Conservation (phyloP, 2,888 invertebrate species). For the Drosophila paramelanica region DNA sequence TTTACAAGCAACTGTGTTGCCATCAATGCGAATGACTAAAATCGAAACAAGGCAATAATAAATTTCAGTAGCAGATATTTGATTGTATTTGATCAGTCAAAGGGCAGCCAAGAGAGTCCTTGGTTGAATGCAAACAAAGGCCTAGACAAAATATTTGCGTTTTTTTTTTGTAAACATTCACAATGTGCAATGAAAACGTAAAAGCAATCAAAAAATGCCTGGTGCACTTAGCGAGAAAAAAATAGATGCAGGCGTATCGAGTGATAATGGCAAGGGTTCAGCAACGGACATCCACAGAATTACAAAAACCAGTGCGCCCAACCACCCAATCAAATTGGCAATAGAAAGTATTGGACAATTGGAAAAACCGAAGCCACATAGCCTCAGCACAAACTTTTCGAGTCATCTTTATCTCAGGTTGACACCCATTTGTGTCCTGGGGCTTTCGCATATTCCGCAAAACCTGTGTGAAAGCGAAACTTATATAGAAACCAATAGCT, state of each 20-base stretch:
- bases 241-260: slow-evolving; percentile 19
- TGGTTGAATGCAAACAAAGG: slow-evolving; percentile 29
- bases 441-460: slow-evolving; percentile 50
- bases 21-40: neutral
- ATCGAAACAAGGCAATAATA: slow-evolving; percentile 33
- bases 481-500: slow-evolving; percentile 34
- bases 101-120: slow-evolving; percentile 15
- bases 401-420: slow-evolving; percentile 66
- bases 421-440: slow-evolving; percentile 63
- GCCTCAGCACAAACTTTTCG: slow-evolving; percentile 45
- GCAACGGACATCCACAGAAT: neutral
- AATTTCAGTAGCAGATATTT: slow-evolving; percentile 37
- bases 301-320: neutral
- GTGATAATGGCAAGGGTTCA: slow-evolving; percentile 63
- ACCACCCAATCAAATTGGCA: slow-evolving; percentile 34
- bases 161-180: slow-evolving; percentile 31
- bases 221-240: slow-evolving; percentile 30
- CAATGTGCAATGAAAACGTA: slow-evolving; percentile 67
- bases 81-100: slow-evolving; percentile 53
- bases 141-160: slow-evolving; percentile 39
- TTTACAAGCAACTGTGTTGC: slow-evolving; percentile 11
- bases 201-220: slow-evolving; percentile 77
- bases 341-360: slow-evolving; percentile 59
- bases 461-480: slow-evolving; percentile 58
- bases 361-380: slow-evolving; percentile 46